Conservation (phyloP, 2,888 invertebrate genomes). For the Orthosia incerta region DNA sequence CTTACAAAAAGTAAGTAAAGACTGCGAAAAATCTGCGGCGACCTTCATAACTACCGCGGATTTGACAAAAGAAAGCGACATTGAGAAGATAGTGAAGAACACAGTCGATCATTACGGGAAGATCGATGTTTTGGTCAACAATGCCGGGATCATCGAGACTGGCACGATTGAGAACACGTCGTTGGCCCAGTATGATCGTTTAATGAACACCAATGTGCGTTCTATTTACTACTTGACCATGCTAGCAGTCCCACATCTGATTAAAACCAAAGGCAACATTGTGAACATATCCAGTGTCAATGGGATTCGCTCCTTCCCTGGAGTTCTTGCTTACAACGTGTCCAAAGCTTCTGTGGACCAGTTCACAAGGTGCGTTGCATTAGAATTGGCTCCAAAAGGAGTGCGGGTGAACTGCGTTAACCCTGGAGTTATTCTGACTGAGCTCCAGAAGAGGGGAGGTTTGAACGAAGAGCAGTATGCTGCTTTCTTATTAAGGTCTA, state of each 20-base stretch:
- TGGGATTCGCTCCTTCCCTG: slow-evolving; percentile 97
- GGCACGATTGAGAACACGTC: slow-evolving; percentile 97
- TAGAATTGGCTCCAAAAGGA: slow-evolving; percentile 95
- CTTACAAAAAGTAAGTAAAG: slow-evolving; percentile 86
- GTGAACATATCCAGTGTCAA: slow-evolving; percentile 99
- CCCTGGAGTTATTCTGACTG: slow-evolving; percentile 97
- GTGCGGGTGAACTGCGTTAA: slow-evolving; percentile 98
- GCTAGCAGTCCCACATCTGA: slow-evolving; percentile 96
- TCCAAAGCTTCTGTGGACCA: slow-evolving; percentile 99
- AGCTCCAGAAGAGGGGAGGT: slow-evolving; percentile 96
- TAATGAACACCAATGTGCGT: slow-evolving; percentile 97
- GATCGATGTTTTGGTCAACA: slow-evolving; percentile 96
- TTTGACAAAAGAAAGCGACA: slow-evolving; percentile 93
- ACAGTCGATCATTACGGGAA: slow-evolving; percentile 94
- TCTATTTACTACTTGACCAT: slow-evolving; percentile 95
- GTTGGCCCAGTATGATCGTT: slow-evolving; percentile 96
- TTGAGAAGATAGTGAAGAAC: slow-evolving; percentile 93
- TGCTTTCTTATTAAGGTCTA: slow-evolving; percentile 95
- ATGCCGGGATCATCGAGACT: slow-evolving; percentile 96
- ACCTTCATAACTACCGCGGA: slow-evolving; percentile 93
- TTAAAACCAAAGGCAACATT: slow-evolving; percentile 96
- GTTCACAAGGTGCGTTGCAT: slow-evolving; percentile 97
- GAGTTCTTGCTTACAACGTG: slow-evolving; percentile 97
- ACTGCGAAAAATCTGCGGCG: slow-evolving; percentile 77
- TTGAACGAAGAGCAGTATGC: slow-evolving; percentile 95